Base-by-base conservation (phyloP, 1,140 invertebrate genomes). In the Tenebrio molitor region DNA sequence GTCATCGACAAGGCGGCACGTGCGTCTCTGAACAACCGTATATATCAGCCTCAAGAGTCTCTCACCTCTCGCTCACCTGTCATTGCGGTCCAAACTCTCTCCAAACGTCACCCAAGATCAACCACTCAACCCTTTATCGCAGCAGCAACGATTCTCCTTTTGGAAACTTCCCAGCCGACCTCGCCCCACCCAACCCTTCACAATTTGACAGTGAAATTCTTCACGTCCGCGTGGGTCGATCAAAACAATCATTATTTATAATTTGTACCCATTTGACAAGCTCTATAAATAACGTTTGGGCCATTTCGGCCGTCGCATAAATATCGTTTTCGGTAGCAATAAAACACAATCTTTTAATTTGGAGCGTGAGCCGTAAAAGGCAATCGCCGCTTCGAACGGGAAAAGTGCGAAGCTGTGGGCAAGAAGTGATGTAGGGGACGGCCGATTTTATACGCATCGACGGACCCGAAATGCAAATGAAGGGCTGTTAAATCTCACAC, bases 281-380 rank as follows among this genome's bases (percentile, higher is more conserved):
- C 6, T 2, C n/a, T n/a, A 39, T 39, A 39, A 39, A 39, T 39
- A 39, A 39, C 7, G 7, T 8, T 8, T 2, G 2, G 4, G 36
- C 5, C 36, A 39, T 39, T 12, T 39, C 36, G 12, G 36, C 36
- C 36, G 36, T n/a, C 36, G 12, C 36, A 39, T 39, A 39, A 39
- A 39, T 39, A 39, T 8, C 12, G 36, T 39, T 39, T 39, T 39
- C 36, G 36, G 36, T 39, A 39, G 36, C 36, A 39, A 39, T 39
- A 39, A 39, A 39, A 39, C 36, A 39, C 36, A 39, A 39, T 39
- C n/a, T 39, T 39, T 39, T 39, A 39, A 39, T 39, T 39, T 39
- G 5, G n/a, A 39, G 2, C 12, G 25, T 2, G 36, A 39, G 6
- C 12, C 36, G 36, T 39, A 39, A 39, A 39, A 39, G 36, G 36